These are phyloP conservation scores for Melieria picta DNA, from an alignment of 2,888 invertebrate species.

Conservation along the genomic window DNA sequence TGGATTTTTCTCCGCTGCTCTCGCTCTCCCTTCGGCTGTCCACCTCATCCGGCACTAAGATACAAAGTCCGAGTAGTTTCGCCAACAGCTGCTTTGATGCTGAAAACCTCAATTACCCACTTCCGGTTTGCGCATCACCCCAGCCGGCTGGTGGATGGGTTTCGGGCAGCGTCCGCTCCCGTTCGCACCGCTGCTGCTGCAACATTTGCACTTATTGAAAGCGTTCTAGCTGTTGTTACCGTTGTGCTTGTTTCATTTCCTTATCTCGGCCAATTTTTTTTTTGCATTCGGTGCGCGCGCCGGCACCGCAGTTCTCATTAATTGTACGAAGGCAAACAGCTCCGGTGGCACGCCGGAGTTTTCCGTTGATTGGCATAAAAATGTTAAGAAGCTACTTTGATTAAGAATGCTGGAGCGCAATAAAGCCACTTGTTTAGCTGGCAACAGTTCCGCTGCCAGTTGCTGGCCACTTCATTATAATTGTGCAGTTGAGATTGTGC, in stretches of 20 bases:
- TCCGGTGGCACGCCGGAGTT: not conserved
- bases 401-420: constrained; percentile 20
- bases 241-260: too few species aligned
- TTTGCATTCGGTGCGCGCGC: not conserved
- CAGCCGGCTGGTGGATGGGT: not conserved
- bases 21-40: not conserved
- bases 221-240: too few species aligned
- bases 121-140: not conserved
- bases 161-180: not conserved
- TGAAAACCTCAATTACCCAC: not conserved
- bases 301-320: constrained; percentile 21
- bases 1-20: not conserved
- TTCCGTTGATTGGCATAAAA: constrained; percentile 17
- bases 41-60: too few species aligned
- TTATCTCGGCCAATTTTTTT: not conserved
- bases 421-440: constrained; percentile 7
- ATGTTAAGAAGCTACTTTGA: constrained; percentile 25
- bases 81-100: not conserved
- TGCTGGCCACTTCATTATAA: constrained; percentile 22
- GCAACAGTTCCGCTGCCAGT: not conserved
- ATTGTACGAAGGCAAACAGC: constrained; percentile 7
- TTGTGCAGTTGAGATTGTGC: constrained; percentile 17
- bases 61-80: not conserved
- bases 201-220: too few species aligned
- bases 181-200: too few species aligned